A percentile compares a stretch with the other conserved stretches of the same genome.
These are phyloP conservation scores for Charaxes varanes DNA, from an alignment of 1,140 invertebrate genomes.

Conservation along the genomic window DNA sequence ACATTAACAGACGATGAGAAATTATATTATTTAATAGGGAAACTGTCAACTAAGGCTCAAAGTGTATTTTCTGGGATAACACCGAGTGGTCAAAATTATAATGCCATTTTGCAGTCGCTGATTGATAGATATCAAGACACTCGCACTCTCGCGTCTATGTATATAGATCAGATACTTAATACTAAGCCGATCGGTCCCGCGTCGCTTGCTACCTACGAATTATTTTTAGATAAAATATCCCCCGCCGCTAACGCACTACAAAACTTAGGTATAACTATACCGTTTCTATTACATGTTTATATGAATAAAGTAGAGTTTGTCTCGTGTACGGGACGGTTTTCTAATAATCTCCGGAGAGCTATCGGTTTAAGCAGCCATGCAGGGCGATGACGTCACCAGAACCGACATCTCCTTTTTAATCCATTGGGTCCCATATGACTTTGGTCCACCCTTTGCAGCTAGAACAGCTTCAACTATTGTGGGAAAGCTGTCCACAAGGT, in stretches of 20 bases:
- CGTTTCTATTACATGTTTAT: too few relatives aligned
- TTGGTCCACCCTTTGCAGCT: too few relatives aligned
- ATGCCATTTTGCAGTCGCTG: conserved; percentile 7
- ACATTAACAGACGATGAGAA: conserved; percentile 20
- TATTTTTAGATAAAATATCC: conserved; percentile 14
- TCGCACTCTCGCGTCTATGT: conserved; percentile 9
- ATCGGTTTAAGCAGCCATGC: too few relatives aligned
- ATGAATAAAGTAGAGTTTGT: too few relatives aligned
- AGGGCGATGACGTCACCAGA: too few relatives aligned
- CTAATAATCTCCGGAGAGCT: too few relatives aligned
- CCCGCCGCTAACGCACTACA: conserved; percentile 11
- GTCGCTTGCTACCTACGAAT: conserved; percentile 8
- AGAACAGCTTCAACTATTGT: too few relatives aligned
- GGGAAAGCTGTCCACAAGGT: too few relatives aligned
- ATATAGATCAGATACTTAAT: conserved; percentile 16
- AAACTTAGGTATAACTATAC: conserved; percentile 8
- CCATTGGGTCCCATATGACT: too few relatives aligned
- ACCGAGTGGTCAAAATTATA: conserved; percentile 11
- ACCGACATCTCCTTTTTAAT: too few relatives aligned
- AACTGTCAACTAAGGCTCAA: conserved; percentile 17
- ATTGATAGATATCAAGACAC: conserved; percentile 13
- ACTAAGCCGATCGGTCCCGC: conserved; percentile 2
- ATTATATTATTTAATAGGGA: conserved; percentile 23
- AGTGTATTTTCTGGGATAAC: conserved; percentile 12
- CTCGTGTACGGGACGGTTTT: too few relatives aligned